Conservation (phyloP, 2,888 invertebrate species). For the Zygogramma bicolorata region DNA sequence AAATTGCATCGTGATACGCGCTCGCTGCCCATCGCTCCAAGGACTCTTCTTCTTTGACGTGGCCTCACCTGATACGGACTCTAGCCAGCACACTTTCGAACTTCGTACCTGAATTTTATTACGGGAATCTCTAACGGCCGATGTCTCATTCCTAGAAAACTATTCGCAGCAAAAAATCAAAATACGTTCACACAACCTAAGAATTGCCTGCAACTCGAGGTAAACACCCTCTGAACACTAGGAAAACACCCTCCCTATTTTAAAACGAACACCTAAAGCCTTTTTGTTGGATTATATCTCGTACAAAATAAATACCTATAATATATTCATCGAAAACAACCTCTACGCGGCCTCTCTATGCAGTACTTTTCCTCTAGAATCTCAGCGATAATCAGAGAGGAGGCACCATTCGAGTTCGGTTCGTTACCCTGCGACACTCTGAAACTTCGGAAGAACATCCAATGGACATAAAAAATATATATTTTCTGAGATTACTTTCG, state of each 20-base stretch:
- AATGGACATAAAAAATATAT: not conserved
- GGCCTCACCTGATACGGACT: too few species aligned
- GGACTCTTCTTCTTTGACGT: too few species aligned
- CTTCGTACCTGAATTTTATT: too few species aligned
- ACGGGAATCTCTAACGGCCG: too few species aligned
- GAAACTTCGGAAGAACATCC: not conserved
- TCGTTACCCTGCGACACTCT: not conserved
- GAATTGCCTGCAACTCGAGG: not conserved
- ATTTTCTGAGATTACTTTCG: not conserved
- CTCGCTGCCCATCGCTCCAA: too few species aligned
- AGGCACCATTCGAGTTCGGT: not conserved
- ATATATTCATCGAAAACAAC: not conserved
- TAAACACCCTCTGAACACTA: not conserved
- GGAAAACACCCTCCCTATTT: not conserved
- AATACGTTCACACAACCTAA: not conserved
- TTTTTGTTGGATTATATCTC: slow-evolving; percentile 11
- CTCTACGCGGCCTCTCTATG: not conserved
- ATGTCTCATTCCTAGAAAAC: not conserved
- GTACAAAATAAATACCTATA: not conserved
- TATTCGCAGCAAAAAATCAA: not conserved
- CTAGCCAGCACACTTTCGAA: too few species aligned
- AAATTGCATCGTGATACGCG: too few species aligned
- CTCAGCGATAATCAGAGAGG: not conserved
- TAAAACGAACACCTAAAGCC: slow-evolving; percentile 14
- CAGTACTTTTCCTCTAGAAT: not conserved